These are phyloP conservation scores for Megathymus violae DNA, from an alignment of 1,140 invertebrate genomes.

Conservation along the genomic window DNA sequence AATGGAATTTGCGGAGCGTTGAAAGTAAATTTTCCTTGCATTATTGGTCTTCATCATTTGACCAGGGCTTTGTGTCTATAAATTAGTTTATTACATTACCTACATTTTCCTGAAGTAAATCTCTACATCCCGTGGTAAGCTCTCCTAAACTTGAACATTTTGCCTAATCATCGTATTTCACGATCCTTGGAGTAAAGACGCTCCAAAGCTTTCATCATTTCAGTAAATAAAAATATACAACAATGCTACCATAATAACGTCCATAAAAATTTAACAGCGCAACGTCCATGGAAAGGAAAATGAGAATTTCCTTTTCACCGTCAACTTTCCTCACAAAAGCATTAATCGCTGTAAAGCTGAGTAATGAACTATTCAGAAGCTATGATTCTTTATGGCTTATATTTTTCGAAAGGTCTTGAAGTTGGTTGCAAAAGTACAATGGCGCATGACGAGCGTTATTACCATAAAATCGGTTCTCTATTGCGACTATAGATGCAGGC, in stretches of 20 bases:
- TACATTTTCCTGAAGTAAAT: neutral
- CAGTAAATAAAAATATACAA: slow-evolving; percentile 15
- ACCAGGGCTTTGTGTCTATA: neutral
- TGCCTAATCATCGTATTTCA: slow-evolving; percentile 5
- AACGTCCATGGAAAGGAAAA: slow-evolving; percentile 36
- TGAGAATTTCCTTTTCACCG: slow-evolving; percentile 22
- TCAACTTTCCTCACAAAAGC: slow-evolving; percentile 23
- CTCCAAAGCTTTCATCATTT: slow-evolving; percentile 12
- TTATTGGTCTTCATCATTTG: too few species aligned
- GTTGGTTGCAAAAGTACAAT: slow-evolving; percentile 46
- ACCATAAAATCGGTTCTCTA: slow-evolving; percentile 35
- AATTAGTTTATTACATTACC: too few species aligned
- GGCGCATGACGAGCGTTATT: slow-evolving; percentile 51
- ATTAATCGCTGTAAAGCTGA: slow-evolving; percentile 35
- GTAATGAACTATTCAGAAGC: slow-evolving; percentile 50
- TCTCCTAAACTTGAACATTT: neutral
- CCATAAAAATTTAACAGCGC: slow-evolving; percentile 18
- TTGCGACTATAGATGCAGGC: neutral
- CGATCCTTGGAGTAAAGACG: neutral
- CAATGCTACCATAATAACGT: slow-evolving; percentile 14
- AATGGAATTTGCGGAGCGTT: too few species aligned
- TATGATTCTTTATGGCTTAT: slow-evolving; percentile 34
- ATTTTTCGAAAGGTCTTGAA: slow-evolving; percentile 43
- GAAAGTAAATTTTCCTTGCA: too few species aligned
- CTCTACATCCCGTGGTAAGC: neutral